These are phyloP conservation scores for Drosophila parvula DNA, from an alignment of 1,140 invertebrate genomes.

Conservation along the genomic window DNA sequence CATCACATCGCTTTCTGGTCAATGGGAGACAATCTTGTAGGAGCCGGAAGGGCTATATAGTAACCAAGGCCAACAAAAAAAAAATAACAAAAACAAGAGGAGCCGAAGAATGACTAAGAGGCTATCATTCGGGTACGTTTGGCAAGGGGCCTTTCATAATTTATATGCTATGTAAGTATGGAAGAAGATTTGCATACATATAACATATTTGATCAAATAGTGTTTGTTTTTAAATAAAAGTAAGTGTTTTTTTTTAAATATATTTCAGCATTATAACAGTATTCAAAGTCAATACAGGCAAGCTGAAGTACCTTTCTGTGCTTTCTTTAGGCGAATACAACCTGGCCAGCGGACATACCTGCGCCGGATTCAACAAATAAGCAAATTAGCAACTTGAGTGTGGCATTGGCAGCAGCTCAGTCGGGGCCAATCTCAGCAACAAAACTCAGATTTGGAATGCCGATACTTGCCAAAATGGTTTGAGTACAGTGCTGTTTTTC, in stretches of 20 bases:
- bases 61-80: background rate
- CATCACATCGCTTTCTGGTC: background rate
- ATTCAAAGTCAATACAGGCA: background rate
- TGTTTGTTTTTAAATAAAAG: background rate
- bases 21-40: slow-evolving; percentile 5
- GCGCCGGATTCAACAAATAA: slow-evolving; percentile 23
- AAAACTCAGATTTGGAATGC: slow-evolving; percentile 57
- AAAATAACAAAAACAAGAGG: background rate
- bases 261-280: background rate
- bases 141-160: background rate
- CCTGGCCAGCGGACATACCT: background rate
- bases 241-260: background rate
- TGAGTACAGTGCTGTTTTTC: slow-evolving; percentile 51
- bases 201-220: background rate
- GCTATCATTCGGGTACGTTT: background rate
- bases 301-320: background rate
- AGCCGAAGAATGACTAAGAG: background rate
- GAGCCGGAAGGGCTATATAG: slow-evolving; percentile 4
- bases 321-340: slow-evolving; percentile 20
- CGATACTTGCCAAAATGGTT: slow-evolving; percentile 9
- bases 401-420: slow-evolving; percentile 21
- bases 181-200: no score
- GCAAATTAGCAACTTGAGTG: slow-evolving; percentile 35
- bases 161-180: background rate
- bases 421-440: slow-evolving; percentile 39